Base-by-base conservation (phyloP, 1,140 invertebrate genomes). In the Aphelenchoides besseyi region DNA sequence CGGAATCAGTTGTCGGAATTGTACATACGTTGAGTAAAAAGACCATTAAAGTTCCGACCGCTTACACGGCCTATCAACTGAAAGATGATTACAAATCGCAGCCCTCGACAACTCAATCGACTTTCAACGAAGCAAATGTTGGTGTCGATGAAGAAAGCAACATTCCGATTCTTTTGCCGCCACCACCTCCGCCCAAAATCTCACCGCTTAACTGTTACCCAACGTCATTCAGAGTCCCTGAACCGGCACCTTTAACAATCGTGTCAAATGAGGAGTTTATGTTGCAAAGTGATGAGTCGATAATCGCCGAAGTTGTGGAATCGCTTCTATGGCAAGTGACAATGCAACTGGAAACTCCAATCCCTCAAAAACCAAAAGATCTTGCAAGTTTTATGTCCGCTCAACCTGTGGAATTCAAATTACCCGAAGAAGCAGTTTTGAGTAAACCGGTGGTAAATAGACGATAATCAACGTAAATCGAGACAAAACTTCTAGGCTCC, bases 361-460 rank as follows among this genome's bases (percentile, higher is more conserved):
- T 5, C 5, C 5, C 5, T 8, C 5, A 59, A 5, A 23, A 33
- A 23, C 5, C 5, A 5, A 18, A 8, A 5, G 5, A 5, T 8
- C 18, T 23, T 8, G 5, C 55, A 8, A 59, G n/a, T n/a, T n/a
- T n/a, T n/a, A n/a, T n/a, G n/a, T n/a, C 55, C 12, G 5, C 55
- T 8, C 55, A 5, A 23, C 55, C 55, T 8, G 55, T 33, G 5
- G 55, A 59, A 18, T 59, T 59, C 55, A 59, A 5, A 5, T 29
- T 59, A 23, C 55, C 55, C 12, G 55, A 59, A 59, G 55, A 23
- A 59, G 55, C 55, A 8, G 55, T 33, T 28, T 59, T 59, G 26
- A 23, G 23, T 8, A 59, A 59, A 23, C 55, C 55, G 5, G 55
- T 59, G 55, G 55, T 59, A 59, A 59, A 23, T 59, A 8, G 5